Evolutionary conservation across 2,888 invertebrate genomes (phyloP).

Genomic region (Plemyria rubiginata): DNA sequence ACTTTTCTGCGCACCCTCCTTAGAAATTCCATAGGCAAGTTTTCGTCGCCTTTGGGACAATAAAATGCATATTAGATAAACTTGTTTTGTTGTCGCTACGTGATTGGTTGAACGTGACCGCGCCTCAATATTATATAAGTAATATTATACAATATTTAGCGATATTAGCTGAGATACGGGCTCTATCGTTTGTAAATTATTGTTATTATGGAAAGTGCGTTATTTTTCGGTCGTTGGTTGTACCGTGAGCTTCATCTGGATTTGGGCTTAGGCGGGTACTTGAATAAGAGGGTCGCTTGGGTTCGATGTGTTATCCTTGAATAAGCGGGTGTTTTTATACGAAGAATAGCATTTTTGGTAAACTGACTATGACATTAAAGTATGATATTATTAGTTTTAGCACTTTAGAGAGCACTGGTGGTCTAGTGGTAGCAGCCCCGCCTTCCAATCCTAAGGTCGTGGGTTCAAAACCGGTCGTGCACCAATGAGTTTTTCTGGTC

Average conservation of each 20-base stretch:
- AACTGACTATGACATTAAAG: no score
- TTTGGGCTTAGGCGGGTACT: conserved; percentile 4
- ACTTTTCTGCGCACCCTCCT: conserved; percentile 57
- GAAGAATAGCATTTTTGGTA: no score
- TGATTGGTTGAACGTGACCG: conserved; percentile 65
- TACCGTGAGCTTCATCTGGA: neutral
- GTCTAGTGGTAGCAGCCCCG: no score
- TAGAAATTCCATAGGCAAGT: conserved; percentile 52
- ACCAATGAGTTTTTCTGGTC: no score
- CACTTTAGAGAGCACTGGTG: no score
- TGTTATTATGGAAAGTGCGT: conserved; percentile 40
- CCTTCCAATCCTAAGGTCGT: no score
- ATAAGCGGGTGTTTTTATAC: no score
- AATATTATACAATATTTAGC: conserved; percentile 31
- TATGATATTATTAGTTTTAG: no score
- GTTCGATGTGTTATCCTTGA: no score
- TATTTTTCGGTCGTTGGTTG: conserved; percentile 24
- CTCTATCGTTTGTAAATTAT: conserved; percentile 45
- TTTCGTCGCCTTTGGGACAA: conserved; percentile 68
- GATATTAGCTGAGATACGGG: conserved; percentile 51
- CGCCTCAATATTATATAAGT: conserved; percentile 29
- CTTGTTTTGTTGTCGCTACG: conserved; percentile 77
- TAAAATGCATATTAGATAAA: conserved; percentile 84
- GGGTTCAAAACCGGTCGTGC: no score
- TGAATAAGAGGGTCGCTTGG: neutral